Conservation (phyloP, 2,797 vertebrate species). For the Fistularia commersonii region DNA sequence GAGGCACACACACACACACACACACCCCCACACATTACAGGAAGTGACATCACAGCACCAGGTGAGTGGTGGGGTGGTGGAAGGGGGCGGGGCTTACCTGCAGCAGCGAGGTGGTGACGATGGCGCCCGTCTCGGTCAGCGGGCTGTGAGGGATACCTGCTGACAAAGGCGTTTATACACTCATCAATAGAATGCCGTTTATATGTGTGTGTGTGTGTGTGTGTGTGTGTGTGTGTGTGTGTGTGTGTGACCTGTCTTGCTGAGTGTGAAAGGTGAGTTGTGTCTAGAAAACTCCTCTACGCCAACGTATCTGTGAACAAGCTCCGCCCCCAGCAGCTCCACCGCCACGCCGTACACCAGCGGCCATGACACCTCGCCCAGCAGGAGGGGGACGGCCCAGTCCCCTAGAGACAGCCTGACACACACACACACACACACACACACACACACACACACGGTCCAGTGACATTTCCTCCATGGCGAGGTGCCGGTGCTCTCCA, state of each 20-base stretch:
- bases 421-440: slow-evolving; percentile 1
- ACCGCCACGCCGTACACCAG: slow-evolving; percentile 63
- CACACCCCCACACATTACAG: background rate
- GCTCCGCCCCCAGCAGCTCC: slow-evolving; percentile 63
- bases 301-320: slow-evolving; percentile 69
- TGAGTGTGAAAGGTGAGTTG: slow-evolving; percentile 64
- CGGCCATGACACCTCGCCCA: slow-evolving; percentile 64
- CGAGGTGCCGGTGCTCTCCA: too few species aligned
- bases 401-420: slow-evolving; percentile 67
- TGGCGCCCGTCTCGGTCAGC: slow-evolving; percentile 64
- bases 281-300: slow-evolving; percentile 64
- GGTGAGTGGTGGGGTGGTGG: background rate
- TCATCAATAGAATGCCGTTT: too few species aligned
- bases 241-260: slow-evolving; percentile 55
- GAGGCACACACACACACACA: too few species aligned
- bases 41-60: slow-evolving; percentile 1
- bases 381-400: slow-evolving; percentile 53
- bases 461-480: background rate
- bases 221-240: too few species aligned
- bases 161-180: too few species aligned
- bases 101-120: slow-evolving; percentile 61
- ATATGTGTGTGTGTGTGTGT: too few species aligned
- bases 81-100: slow-evolving; percentile 47
- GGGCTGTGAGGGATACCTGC: slow-evolving; percentile 70
- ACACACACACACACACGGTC: background rate